phyloP scores from a whole-genome alignment of 2,888 invertebrate species.

The Eumacrocentrus americanus region DNA sequence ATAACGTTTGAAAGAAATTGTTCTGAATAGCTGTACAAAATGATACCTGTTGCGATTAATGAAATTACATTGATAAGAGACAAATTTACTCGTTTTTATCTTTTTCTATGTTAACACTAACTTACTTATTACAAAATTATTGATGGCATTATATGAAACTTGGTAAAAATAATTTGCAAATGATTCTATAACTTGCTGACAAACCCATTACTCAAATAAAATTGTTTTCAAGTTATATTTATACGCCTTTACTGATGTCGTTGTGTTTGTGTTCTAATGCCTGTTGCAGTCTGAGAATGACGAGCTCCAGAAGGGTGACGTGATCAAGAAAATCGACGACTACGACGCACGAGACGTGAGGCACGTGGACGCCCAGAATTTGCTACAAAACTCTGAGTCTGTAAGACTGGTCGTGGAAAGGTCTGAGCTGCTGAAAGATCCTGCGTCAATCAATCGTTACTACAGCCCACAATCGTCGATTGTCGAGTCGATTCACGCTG shows the following conservation, averaged over 20 bases:
- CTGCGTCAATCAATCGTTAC: constrained; percentile 36
- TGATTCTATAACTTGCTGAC: too few relatives aligned
- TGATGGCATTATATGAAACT: too few relatives aligned
- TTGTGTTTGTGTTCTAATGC: constrained; percentile 29
- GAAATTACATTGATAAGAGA: too few relatives aligned
- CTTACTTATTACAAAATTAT: too few relatives aligned
- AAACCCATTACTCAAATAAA: too few relatives aligned
- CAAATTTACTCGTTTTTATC: too few relatives aligned
- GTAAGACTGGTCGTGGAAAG: constrained; percentile 84
- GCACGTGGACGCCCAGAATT: constrained; percentile 89
- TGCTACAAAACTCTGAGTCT: constrained; percentile 82
- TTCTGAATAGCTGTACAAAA: too few relatives aligned
- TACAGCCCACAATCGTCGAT: constrained; percentile 45
- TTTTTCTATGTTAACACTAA: too few relatives aligned
- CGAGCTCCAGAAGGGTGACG: constrained; percentile 85
- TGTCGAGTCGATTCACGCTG: constrained; percentile 45
- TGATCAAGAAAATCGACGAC: constrained; percentile 88
- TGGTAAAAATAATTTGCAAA: background rate
- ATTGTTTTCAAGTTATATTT: background rate
- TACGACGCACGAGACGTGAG: constrained; percentile 86
- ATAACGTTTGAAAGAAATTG: too few relatives aligned
- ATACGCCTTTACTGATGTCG: background rate
- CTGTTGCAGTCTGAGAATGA: constrained; percentile 79
- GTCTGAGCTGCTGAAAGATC: constrained; percentile 60
- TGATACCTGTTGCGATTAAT: too few relatives aligned